Base-by-base conservation (phyloP, 1,140 invertebrate species). In the Neodiprion virginianus region DNA sequence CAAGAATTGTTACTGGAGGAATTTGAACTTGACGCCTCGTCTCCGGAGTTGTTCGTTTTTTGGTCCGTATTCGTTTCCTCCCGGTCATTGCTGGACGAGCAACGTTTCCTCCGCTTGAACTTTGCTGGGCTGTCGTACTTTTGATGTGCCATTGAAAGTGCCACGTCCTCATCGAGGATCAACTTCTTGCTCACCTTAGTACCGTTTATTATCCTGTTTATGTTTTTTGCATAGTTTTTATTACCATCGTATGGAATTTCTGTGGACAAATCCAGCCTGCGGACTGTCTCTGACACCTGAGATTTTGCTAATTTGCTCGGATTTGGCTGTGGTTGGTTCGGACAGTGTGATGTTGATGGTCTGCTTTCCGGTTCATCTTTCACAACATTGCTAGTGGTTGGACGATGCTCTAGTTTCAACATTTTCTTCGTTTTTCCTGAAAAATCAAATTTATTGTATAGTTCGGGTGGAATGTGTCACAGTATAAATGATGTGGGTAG, bases 221-320 rank as follows among this genome's bases (percentile, higher is more conserved):
- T 61, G 40, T 75, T 80, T 21, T 84, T 86, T 1, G 86, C 78
- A 53, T 85, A 88, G 75, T 88, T 87, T 69, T 88, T 87, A 69
- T 89, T 88, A 12, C 75, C 84, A 69, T 89, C 86, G 8, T 82
- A 86, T 1, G 79, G 75, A 0, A 83, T 7, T 1, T 83, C 80
- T 2, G 77, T 67, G 17, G 74, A 73, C 67, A 79, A 76, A n/a
- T 84, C 78, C 9, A 80, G 72, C 65, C 82, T 80, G 17, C 71
- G 73, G 2, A 76, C 73, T 7, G 70, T 77, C 0, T 83, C 74
- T 9, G 77, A 72, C 28, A 48, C 75, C 72, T 81, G 77, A 75
- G 47, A 73, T 49, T 79, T 79, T 28, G 9, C 12, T 17, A 48
- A 11, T 70, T 79, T 80, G 12, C 53, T 75, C 10, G 68, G 28